phyloP scores from a whole-genome alignment of 2,888 invertebrate species.

The Eudemis profundana region DNA sequence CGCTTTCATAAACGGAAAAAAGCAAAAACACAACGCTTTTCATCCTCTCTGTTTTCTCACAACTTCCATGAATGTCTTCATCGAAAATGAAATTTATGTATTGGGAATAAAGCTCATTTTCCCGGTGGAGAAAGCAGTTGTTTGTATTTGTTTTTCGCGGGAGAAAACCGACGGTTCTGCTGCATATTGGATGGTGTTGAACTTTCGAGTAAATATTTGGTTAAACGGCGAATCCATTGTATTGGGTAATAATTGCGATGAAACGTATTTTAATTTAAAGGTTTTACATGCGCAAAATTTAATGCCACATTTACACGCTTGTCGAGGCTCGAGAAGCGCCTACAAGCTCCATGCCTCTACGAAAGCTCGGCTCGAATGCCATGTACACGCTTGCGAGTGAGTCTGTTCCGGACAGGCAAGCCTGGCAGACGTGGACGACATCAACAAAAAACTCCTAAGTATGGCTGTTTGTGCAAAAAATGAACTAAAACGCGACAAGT shows the following conservation, averaged over 20 bases:
- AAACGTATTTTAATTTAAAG: background rate
- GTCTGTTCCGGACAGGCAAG: no score
- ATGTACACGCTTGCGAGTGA: no score
- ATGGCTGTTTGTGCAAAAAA: no score
- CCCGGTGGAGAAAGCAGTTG: background rate
- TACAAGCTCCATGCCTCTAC: no score
- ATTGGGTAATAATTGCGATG: background rate
- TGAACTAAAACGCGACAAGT: no score
- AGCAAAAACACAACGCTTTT: background rate
- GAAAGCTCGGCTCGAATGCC: no score
- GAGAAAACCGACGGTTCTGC: background rate
- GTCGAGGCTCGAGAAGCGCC: no score
- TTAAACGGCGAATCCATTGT: slow-evolving; percentile 4
- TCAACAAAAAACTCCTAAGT: no score
- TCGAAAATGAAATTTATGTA: background rate
- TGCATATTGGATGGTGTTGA: slow-evolving; percentile 29
- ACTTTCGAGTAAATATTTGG: slow-evolving; percentile 28
- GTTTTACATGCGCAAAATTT: background rate
- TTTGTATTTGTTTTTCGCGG: slow-evolving; percentile 23
- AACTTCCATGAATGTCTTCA: background rate
- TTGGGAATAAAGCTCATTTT: background rate
- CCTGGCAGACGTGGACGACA: no score
- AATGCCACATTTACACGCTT: no score
- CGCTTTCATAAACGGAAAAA: background rate
- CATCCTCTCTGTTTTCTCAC: background rate